Evolutionary conservation across 2,888 invertebrate species (phyloP).

Genomic region (Acleris literana): DNA sequence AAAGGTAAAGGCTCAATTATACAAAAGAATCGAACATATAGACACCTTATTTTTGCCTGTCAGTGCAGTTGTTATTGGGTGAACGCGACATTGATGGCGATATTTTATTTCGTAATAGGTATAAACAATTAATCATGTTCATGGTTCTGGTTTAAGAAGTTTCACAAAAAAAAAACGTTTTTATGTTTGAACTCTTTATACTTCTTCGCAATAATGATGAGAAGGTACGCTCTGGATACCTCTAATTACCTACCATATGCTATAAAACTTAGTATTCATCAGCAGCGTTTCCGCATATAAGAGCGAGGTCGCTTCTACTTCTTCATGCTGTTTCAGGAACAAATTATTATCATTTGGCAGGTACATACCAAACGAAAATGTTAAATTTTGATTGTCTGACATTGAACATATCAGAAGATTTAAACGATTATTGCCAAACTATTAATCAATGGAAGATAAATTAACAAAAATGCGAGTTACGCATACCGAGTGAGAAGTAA

Average conservation of each 20-base stretch:
- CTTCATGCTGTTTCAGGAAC: conserved; percentile 14
- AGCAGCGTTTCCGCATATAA: conserved; percentile 3
- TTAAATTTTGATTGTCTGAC: conserved; percentile 7
- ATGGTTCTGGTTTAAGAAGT: conserved; percentile 23
- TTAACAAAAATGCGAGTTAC: conserved; percentile 9
- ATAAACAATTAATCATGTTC: conserved; percentile 24
- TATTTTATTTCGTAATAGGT: conserved; percentile 23
- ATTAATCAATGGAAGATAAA: conserved; percentile 9
- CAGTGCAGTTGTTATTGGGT: conserved; percentile 7
- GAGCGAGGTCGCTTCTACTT: conserved; percentile 11
- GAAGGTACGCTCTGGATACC: conserved; percentile 1
- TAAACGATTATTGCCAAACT: conserved; percentile 18
- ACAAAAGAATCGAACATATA: no score
- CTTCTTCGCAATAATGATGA: background rate
- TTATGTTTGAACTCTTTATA: conserved; percentile 3
- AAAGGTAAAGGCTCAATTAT: no score
- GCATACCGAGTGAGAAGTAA: background rate
- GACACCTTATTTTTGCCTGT: no score
- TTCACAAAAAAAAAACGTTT: conserved; percentile 6
- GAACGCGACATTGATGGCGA: conserved; percentile 22
- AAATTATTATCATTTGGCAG: conserved; percentile 14
- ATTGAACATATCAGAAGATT: conserved; percentile 6
- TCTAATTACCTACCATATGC: conserved; percentile 2
- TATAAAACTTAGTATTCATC: conserved; percentile 10
- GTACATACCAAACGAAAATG: background rate